These are phyloP conservation scores for Tachystola acroxantha DNA, from an alignment of 2,888 invertebrate species.

Conservation along the genomic window DNA sequence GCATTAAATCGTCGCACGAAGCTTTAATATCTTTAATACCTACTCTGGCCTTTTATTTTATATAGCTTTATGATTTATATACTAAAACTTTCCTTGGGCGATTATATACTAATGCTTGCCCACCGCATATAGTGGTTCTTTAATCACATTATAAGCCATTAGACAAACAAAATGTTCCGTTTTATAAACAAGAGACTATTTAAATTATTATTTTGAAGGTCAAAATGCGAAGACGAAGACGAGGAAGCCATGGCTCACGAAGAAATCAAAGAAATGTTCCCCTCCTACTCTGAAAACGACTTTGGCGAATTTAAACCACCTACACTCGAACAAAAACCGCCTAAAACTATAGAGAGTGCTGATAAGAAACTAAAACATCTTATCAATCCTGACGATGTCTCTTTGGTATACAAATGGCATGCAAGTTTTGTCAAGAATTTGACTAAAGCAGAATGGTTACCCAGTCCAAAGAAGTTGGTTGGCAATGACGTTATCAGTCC, in stretches of 20 bases:
- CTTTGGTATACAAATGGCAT: slow-evolving; percentile 80
- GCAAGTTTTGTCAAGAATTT: slow-evolving; percentile 76
- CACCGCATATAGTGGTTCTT: no score
- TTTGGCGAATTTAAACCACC: slow-evolving; percentile 82
- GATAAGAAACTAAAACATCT: slow-evolving; percentile 36
- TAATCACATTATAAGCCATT: background rate
- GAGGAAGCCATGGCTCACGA: slow-evolving; percentile 82
- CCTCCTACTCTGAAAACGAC: slow-evolving; percentile 82
- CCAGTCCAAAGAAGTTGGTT: slow-evolving; percentile 60
- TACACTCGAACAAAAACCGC: slow-evolving; percentile 67
- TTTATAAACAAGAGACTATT: no score
- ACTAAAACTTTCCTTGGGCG: no score
- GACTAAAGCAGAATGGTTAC: slow-evolving; percentile 80
- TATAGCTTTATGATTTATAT: no score
- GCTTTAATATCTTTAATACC: no score
- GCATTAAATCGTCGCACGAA: no score
- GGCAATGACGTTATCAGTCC: slow-evolving; percentile 59
- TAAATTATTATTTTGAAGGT: slow-evolving; percentile 52
- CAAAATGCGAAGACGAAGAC: slow-evolving; percentile 81
- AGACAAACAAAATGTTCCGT: no score
- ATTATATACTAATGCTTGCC: no score
- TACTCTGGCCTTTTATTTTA: no score
- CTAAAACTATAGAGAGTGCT: slow-evolving; percentile 34
- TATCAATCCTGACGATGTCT: slow-evolving; percentile 75
- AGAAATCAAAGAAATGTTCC: slow-evolving; percentile 84